These are phyloP conservation scores for Metellina segmentata DNA, from an alignment of 2,888 invertebrate genomes.

Conservation along the genomic window DNA sequence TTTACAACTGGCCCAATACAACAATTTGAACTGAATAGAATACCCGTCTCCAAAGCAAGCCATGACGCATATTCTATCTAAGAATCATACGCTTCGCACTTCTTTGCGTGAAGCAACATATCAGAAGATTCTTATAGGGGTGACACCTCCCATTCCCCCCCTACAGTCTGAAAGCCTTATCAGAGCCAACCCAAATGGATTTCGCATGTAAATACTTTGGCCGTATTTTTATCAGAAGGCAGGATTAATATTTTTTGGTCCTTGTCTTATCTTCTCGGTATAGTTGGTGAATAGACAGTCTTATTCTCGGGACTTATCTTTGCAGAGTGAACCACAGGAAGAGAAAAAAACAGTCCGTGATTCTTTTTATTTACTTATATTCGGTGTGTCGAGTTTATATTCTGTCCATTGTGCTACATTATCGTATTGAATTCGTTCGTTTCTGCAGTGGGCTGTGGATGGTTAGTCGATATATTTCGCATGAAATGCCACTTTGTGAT, in stretches of 20 bases:
- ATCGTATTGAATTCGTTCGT: slow-evolving; percentile 14
- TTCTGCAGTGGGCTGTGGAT: background rate
- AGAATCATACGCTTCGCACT: slow-evolving; percentile 62
- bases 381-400: background rate
- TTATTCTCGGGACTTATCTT: slow-evolving; percentile 62
- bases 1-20: too few relatives aligned
- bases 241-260: slow-evolving; percentile 70
- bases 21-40: too few relatives aligned
- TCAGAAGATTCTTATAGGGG: slow-evolving; percentile 65
- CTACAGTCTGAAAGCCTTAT: slow-evolving; percentile 53
- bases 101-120: slow-evolving; percentile 44
- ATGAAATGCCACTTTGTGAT: background rate
- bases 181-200: slow-evolving; percentile 70
- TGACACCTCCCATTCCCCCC: slow-evolving; percentile 20
- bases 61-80: slow-evolving; percentile 39
- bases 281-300: slow-evolving; percentile 66
- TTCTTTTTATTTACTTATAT: slow-evolving; percentile 35
- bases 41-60: background rate
- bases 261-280: slow-evolving; percentile 63
- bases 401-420: background rate
- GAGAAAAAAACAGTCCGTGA: slow-evolving; percentile 9
- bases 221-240: slow-evolving; percentile 58
- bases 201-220: slow-evolving; percentile 76
- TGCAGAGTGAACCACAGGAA: slow-evolving; percentile 38
- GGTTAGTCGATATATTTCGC: slow-evolving; percentile 29